Evolutionary conservation across 2,113 vertebrate species (phyloP).

Genomic region (Danio rerio): GRCz12tu NC_133186.1:28989001-28989500

Average conservation of each 20-base stretch:
- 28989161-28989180: not conserved
- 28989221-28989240: slow-evolving; percentile 2
- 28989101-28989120: not conserved
- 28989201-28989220: not conserved
- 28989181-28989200: not conserved
- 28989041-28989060: slow-evolving; percentile 9
- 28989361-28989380: too few relatives aligned
- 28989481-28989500: too few relatives aligned
- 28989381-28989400: too few relatives aligned
- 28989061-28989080: not conserved
- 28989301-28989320: not conserved
- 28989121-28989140: slow-evolving; percentile 1
- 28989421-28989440: too few relatives aligned
- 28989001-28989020: slow-evolving; percentile 56
- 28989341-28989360: too few relatives aligned
- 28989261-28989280: not conserved
- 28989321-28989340: too few relatives aligned
- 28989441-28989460: too few relatives aligned
- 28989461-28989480: too few relatives aligned
- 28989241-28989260: not conserved
- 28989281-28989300: not conserved
- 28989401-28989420: too few relatives aligned
- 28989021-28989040: slow-evolving; percentile 10
- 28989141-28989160: slow-evolving; percentile 6
- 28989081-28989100: not conserved